Evolutionary conservation across 2,113 vertebrate species (phyloP), one percentile per base, ranked within the genome.

Genomic region (Labeo rohita): DNA sequence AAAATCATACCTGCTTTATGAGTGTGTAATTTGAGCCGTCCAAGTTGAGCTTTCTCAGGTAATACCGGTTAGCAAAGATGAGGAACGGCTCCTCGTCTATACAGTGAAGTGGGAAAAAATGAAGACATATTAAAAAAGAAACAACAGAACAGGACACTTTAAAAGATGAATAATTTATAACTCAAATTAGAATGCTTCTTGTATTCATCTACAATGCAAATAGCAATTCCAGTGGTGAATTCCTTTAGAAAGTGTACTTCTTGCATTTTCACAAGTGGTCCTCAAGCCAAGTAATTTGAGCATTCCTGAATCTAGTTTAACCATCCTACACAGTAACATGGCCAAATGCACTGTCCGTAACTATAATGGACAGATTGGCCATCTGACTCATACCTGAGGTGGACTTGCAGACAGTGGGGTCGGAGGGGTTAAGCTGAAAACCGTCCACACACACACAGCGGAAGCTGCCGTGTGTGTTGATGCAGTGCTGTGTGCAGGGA

Each of bases 31-130:
- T 99, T 89, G 96, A 95, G 63, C 98, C 98, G 0, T 98, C 97
- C 90, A 99, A 92, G 91, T 97, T 98, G 87, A 99, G 96, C 89
- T 97, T 99, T 89, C 98, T 94, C 88, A 99, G 93, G 92, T 99
- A 99, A 92, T 99, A 99, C 2, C 98, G 97, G 92, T 99, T 99
- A 84, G 98, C 98, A 1, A 99, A 99, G 89, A 99, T 99, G 92
- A 99, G 94, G 93, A 96, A 98, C 0, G 98, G 97, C 87, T 99
- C 97, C 85, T 97, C 97, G 0, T 97, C 98, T 99, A 45, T 34
- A 86, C 6, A 52, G 21, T 2, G 18, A 73, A 45, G 18, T 45
- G 39, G n/a, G 56, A 61, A 15, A 3, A 45, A 21, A 73, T 11
- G 3, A 74, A 49, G n/a, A 74, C 10, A 49, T 23, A 13, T n/a